Percentiles rank a stretch among this genome's conserved stretches.
These are phyloP conservation scores for Pelobates cultripes DNA, from an alignment of 2,797 vertebrate genomes.

Conservation along the genomic window DNA sequence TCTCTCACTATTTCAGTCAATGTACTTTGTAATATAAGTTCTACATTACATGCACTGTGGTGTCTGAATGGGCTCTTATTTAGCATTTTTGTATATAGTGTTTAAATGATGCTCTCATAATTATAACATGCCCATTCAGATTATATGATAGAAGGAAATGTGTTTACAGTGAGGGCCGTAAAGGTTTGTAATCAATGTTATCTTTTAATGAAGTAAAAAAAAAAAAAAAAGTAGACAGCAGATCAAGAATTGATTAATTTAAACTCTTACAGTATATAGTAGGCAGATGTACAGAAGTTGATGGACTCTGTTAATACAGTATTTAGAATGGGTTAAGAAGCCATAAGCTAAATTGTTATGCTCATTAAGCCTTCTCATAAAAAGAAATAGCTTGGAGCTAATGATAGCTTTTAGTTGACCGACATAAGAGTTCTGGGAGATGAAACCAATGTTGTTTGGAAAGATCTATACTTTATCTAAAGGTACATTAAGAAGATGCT, in stretches of 20 bases:
- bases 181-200: neutral
- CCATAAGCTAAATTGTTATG: conserved; percentile 12
- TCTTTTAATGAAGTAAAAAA: neutral
- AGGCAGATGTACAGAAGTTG: neutral
- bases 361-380: conserved; percentile 5
- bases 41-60: neutral
- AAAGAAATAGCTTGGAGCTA: neutral
- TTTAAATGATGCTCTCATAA: too few relatives aligned
- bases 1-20: neutral
- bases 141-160: neutral
- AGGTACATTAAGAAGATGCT: too few relatives aligned
- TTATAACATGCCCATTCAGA: neutral
- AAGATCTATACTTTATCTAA: neutral
- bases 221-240: neutral
- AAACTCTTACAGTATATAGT: neutral
- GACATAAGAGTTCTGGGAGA: neutral
- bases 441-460: neutral
- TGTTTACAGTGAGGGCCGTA: neutral
- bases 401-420: conserved; percentile 1
- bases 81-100: too few relatives aligned
- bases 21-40: too few relatives aligned
- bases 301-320: neutral
- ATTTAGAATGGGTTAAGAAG: neutral
- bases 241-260: neutral
- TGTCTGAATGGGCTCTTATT: neutral